These are phyloP conservation scores for Elymnias hypermnestra DNA, from an alignment of 1,140 invertebrate species.

Conservation along the genomic window DNA sequence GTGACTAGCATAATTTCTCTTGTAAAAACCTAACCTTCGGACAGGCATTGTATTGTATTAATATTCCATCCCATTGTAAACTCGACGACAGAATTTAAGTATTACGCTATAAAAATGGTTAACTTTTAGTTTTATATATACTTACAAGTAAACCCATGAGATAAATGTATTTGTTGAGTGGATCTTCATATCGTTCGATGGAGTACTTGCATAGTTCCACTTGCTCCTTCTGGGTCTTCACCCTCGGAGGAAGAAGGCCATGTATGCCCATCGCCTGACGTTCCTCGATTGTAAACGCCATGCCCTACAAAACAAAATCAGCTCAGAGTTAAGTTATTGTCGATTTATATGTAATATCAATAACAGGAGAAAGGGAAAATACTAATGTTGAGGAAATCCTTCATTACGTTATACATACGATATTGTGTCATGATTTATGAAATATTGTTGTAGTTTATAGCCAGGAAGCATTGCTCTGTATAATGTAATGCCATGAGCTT, in stretches of 20 bases:
- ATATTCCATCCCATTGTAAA: too few species aligned
- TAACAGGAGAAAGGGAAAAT: too few species aligned
- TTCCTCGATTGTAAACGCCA: conserved; percentile 90
- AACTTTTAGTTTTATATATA: conserved; percentile 11
- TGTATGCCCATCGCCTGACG: conserved; percentile 90
- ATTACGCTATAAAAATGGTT: too few species aligned
- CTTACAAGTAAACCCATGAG: conserved; percentile 83
- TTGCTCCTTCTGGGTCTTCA: conserved; percentile 91
- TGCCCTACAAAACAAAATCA: conserved; percentile 79
- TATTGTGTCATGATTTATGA: too few species aligned
- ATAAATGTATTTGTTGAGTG: conserved; percentile 89
- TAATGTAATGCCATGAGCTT: too few species aligned
- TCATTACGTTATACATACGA: too few species aligned
- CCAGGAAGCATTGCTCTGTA: too few species aligned
- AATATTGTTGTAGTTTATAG: too few species aligned
- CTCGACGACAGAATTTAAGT: too few species aligned
- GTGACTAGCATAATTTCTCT: too few species aligned
- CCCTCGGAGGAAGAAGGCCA: conserved; percentile 86
- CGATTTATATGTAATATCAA: too few species aligned
- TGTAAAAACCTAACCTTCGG: background rate
- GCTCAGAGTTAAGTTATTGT: conserved; percentile 1
- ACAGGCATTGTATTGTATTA: background rate
- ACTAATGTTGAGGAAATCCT: too few species aligned
- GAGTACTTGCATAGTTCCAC: conserved; percentile 83
- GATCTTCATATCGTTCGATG: conserved; percentile 82